A percentile compares a stretch with the other conserved stretches of the same genome.
phyloP scores from a whole-genome alignment of 2,113 vertebrate genomes.

The Malurus melanocephalus region DNA sequence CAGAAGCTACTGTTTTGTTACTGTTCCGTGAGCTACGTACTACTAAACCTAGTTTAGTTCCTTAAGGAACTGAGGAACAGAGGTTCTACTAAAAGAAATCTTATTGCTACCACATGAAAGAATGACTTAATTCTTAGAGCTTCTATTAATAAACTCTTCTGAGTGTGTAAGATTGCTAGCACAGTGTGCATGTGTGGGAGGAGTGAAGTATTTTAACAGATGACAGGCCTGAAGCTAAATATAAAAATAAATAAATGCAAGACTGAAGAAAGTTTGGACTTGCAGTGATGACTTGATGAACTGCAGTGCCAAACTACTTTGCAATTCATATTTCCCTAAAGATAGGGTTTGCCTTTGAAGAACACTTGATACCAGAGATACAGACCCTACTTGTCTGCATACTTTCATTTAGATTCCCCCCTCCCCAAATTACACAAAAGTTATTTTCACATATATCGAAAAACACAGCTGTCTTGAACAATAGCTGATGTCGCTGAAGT shows the following conservation, averaged over 20 bases:
- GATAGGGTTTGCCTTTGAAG: background rate
- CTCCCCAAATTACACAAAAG: background rate
- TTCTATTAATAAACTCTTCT: conserved; percentile 16
- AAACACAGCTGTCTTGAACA: conserved; percentile 36
- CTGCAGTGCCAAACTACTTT: background rate
- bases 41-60: background rate
- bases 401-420: background rate
- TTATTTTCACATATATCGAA: background rate
- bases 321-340: conserved; percentile 16
- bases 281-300: background rate
- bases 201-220: conserved; percentile 48
- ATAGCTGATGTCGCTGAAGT: conserved; percentile 7
- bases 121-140: conserved; percentile 47
- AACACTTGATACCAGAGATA: background rate
- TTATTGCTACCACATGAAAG: background rate
- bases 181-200: conserved; percentile 11
- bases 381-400: background rate
- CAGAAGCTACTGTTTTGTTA: background rate
- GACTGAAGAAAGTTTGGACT: conserved; percentile 27
- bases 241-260: conserved; percentile 46
- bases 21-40: background rate
- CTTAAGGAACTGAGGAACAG: conserved; percentile 32
- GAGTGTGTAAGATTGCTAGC: background rate
- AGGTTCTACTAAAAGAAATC: conserved; percentile 21
- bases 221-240: conserved; percentile 61